A percentile compares a stretch with the other conserved stretches of the same genome.
Conservation (phyloP, 35 echinoderm and acorn worm species). For the Strongylocentrotus purpuratus region DNA sequence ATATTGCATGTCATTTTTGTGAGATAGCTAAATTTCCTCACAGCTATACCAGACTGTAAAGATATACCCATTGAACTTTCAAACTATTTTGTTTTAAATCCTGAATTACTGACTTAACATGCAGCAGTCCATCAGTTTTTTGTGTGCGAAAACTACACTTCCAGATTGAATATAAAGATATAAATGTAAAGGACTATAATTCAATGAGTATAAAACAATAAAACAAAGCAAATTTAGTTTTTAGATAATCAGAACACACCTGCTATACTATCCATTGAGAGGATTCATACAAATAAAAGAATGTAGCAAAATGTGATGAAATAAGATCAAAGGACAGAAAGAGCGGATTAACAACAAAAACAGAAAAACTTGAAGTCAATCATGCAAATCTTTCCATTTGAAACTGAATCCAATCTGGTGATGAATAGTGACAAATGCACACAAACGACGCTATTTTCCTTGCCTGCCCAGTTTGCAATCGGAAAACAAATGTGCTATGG, state of each 20-base stretch:
- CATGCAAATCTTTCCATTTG: slow-evolving; percentile 4
- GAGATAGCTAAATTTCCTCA: too few species aligned
- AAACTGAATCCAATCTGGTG: background rate
- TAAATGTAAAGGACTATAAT: too few species aligned
- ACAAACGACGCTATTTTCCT: background rate
- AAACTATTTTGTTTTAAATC: too few species aligned
- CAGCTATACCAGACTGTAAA: too few species aligned
- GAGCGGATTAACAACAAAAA: background rate
- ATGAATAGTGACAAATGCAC: background rate
- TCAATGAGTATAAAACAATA: background rate
- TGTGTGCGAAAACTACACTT: too few species aligned
- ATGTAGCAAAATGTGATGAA: background rate
- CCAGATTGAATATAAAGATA: too few species aligned
- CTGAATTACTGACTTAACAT: too few species aligned
- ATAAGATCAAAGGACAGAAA: background rate
- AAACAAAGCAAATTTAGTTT: background rate
- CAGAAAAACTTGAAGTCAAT: background rate
- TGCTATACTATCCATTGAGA: background rate
- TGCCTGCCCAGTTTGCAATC: background rate
- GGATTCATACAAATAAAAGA: background rate
- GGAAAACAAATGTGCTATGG: slow-evolving; percentile 24
- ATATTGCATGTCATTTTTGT: too few species aligned
- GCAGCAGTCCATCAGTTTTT: too few species aligned
- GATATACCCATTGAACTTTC: too few species aligned
- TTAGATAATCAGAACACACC: too few species aligned